Evolutionary conservation across 2,797 vertebrate genomes (phyloP).

Genomic region (Columba guinea): DNA sequence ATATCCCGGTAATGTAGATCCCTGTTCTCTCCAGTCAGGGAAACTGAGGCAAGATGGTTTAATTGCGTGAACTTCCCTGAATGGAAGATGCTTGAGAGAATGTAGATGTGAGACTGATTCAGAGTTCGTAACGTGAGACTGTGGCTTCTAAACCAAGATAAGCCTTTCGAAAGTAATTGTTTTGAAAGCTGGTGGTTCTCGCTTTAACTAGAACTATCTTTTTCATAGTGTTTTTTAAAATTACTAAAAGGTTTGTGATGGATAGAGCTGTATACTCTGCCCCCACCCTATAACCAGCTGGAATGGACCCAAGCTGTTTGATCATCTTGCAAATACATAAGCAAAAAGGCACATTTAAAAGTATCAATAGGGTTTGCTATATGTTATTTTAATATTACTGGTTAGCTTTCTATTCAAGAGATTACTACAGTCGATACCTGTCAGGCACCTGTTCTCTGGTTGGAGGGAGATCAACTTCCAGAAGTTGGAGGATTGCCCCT

Average conservation of each 20-base stretch:
- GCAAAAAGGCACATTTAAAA: background rate
- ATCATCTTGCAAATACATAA: background rate
- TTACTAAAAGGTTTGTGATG: background rate
- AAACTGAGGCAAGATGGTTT: background rate
- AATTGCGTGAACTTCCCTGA: background rate
- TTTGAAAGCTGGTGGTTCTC: background rate
- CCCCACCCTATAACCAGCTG: background rate
- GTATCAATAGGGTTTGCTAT: background rate
- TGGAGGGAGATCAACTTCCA: background rate
- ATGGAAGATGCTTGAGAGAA: background rate
- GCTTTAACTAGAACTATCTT: background rate
- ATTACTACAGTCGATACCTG: background rate
- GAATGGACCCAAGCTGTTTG: background rate
- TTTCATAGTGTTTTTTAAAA: accelerated
- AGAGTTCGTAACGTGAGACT: background rate
- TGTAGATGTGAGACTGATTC: background rate
- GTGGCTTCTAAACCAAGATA: background rate
- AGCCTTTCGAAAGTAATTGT: background rate
- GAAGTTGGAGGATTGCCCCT: background rate
- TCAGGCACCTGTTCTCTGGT: background rate
- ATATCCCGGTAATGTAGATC: background rate
- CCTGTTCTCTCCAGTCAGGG: background rate
- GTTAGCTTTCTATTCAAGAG: background rate
- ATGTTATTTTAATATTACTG: background rate
- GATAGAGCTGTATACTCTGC: background rate